A percentile compares a stretch with the other conserved stretches of the same genome.
These are phyloP conservation scores for Zeugodacus cucurbitae DNA, from an alignment of 1,140 invertebrate species.

Conservation along the genomic window DNA sequence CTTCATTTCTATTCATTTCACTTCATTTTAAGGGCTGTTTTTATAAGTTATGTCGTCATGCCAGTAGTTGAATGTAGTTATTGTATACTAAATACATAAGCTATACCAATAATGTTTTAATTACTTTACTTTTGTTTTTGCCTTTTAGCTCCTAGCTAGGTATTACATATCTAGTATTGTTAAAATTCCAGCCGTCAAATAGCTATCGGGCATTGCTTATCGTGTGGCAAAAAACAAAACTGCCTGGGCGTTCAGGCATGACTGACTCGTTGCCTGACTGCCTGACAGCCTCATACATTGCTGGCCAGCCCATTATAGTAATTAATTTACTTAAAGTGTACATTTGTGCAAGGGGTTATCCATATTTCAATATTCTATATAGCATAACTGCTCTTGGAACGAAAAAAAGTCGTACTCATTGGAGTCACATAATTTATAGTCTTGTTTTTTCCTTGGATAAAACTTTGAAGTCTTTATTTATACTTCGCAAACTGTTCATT, in stretches of 20 bases:
- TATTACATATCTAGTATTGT: neutral
- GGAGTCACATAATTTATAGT: no score
- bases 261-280: neutral
- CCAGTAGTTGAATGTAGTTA: neutral
- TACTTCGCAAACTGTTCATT: no score
- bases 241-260: neutral
- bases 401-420: no score
- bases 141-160: neutral
- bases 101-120: neutral
- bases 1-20: neutral
- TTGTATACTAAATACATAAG: neutral
- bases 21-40: neutral
- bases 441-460: no score
- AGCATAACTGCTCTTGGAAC: neutral
- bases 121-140: neutral
- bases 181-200: constrained; percentile 8
- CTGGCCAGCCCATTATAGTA: neutral
- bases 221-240: neutral
- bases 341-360: neutral
- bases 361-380: neutral
- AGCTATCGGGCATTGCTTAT: neutral
- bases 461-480: no score
- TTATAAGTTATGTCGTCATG: neutral
- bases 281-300: neutral
- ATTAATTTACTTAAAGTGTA: neutral